Conservation (phyloP, 2,113 vertebrate genomes). For the Hippocampus comes region DNA sequence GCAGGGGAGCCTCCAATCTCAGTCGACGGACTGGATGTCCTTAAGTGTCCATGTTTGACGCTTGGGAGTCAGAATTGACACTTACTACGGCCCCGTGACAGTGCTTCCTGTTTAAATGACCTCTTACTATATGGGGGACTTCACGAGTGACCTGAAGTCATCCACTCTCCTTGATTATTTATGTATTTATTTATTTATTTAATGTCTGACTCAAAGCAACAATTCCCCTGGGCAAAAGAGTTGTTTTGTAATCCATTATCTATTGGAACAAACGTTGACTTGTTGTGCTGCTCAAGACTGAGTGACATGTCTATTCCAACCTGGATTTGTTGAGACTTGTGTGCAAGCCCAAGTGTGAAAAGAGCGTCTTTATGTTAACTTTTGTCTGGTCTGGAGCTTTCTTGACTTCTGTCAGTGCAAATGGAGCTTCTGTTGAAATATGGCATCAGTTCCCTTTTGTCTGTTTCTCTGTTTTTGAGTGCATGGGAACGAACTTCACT, state of each 20-base stretch:
- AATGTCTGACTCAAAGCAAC: background rate
- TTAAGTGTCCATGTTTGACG: conserved; percentile 31
- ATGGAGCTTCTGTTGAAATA: conserved; percentile 27
- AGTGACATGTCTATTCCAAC: conserved; percentile 38
- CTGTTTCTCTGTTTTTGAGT: conserved; percentile 27
- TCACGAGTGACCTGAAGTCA: conserved; percentile 35
- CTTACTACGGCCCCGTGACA: conserved; percentile 48
- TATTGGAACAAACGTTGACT: conserved; percentile 5
- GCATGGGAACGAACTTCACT: background rate
- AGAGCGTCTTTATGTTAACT: conserved; percentile 44
- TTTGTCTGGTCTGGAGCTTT: conserved; percentile 32
- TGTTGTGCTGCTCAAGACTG: conserved; percentile 28
- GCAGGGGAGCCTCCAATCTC: conserved; percentile 27
- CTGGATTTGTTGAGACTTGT: conserved; percentile 67
- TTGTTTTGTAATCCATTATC: background rate
- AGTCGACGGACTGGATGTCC: conserved; percentile 40
- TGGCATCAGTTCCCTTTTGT: conserved; percentile 30
- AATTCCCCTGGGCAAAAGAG: background rate
- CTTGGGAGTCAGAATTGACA: conserved; percentile 50
- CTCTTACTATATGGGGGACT: conserved; percentile 25
- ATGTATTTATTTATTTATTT: no score
- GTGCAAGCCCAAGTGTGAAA: conserved; percentile 43
- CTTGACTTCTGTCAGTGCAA: conserved; percentile 30
- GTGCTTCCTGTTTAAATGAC: conserved; percentile 30
- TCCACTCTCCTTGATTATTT: background rate